Evolutionary conservation across 2,113 vertebrate genomes (phyloP), one percentile per base, ranked within the genome.

Genomic region (Vireo altiloquus): DNA sequence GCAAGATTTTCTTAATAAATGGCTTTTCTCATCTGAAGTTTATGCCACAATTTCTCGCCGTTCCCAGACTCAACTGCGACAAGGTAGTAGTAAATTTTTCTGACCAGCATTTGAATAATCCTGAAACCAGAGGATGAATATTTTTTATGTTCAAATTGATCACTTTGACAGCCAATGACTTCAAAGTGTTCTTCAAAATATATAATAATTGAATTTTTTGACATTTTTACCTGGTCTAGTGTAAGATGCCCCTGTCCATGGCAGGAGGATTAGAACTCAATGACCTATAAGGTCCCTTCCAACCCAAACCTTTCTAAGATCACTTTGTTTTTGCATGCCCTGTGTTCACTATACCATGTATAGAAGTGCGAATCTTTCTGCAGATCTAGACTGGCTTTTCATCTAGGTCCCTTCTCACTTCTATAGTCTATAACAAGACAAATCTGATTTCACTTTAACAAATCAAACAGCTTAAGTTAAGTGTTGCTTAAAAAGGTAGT

Each of bases 301-400:
- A 47, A 40, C 8, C 2, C 17, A 47, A 69, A 61, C 10, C 25
- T 33, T 54, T 61, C 40, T 69, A 33, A 54, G n/a, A 71, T 59
- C 5, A 21, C 33, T 72, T 60, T 56, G 4, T 2, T 80, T 91
- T 87, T 64, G 17, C 40, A 61, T 30, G 13, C 7, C 10, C 13
- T 0, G 0, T 40, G 61, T 37, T 79, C 39, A 82, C 33, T 30
- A 11, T 19, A 39, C 7, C 7, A 8, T 35, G 15, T 44, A 64
- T 7, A 57, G 31, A 56, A 75, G 25, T 31, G 50, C 24, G 44
- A 1, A 18, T 68, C 15, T 37, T 47, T 60, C 46, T 69, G 23
- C 30, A 68, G 15, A 83, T 60, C 23, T 63, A 53, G 79, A 20
- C 21, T 31, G 19, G 7, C 2, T 82, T 87, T 92, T 77, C 46